A percentile compares a stretch with the other conserved stretches of the same genome.
These are phyloP conservation scores for Regulus satrapa DNA, from an alignment of 2,113 vertebrate genomes.

Conservation along the genomic window DNA sequence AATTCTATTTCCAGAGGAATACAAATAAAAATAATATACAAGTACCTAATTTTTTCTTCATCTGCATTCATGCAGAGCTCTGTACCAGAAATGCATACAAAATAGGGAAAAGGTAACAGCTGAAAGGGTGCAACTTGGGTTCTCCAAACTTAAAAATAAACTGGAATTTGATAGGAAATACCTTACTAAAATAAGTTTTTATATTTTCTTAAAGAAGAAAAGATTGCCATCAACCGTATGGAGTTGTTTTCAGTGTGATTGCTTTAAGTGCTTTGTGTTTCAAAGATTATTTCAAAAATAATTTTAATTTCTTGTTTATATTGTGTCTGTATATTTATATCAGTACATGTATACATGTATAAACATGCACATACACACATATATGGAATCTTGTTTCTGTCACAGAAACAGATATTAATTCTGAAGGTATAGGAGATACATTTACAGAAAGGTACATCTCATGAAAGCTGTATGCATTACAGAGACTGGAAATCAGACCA, in stretches of 20 bases:
- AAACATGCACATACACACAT: not conserved
- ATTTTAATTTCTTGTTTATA: not conserved
- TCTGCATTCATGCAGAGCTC: not conserved
- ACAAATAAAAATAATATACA: not conserved
- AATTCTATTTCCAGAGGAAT: not conserved
- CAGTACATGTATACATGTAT: not conserved
- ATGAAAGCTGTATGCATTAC: not conserved
- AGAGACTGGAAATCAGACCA: not conserved
- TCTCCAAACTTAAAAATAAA: slow-evolving; percentile 31
- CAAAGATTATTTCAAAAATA: not conserved
- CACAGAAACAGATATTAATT: not conserved
- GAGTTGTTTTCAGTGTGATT: not conserved
- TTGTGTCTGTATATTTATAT: not conserved
- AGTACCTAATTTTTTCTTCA: not conserved
- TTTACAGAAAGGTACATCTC: not conserved
- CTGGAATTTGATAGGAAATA: slow-evolving; percentile 29
- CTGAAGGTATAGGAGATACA: not conserved
- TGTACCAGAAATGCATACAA: not conserved
- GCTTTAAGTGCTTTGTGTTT: not conserved
- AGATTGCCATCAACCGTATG: not conserved
- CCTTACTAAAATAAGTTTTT: too few species aligned
- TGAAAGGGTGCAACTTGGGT: not conserved
- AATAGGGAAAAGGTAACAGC: not conserved
- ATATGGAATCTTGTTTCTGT: not conserved
- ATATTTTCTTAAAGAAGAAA: not conserved